Base-by-base conservation (phyloP, 2,888 invertebrate species). In the Tetrapedia diversipes region DNA sequence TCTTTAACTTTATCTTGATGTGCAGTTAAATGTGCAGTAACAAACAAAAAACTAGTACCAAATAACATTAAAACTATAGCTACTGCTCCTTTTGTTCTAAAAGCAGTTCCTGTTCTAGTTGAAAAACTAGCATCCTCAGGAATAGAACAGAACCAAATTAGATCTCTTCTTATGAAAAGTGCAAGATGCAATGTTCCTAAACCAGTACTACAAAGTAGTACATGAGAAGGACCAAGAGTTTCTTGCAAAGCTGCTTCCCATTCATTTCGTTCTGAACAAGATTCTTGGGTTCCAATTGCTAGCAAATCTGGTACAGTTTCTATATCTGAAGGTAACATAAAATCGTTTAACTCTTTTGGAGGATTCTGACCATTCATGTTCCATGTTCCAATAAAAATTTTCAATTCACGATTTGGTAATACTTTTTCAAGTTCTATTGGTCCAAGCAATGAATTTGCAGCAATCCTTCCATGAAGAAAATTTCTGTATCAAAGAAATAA, bases 121-220 rank as follows among this genome's bases (percentile, higher is more conserved):
- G 98, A 97, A 76, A 97, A 94, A 85, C 95, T 95, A 0, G 96
- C 95, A 84, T 98, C 98, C 92, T 98, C 98, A 0, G 98, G 96
- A 1, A 97, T 94, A 83, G 98, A 98, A 90, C 98, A 98, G 89
- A 97, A 98, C 99, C 99, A 99, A 80, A 99, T 96, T 16, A 99
- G 94, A 92, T 99, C 98, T 81, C 98, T 94, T 65, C 98, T 93
- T 85, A 99, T 94, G 91, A 97, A 98, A 77, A 99, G 93, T 66
- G 96, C 96, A 75, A 98, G 93, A 91, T 98, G 98, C 47, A 99
- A 93, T 60, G 98, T 98, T 64, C 96, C 96, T 93, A 92, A 86
- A 37, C 86, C 85, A 34, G 90, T 86, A 72, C 90, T 91, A 10
- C 88, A 89, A 86, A 97, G 95, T 69, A 99, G 93, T 37, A 98